phyloP scores from a whole-genome alignment of 2,888 invertebrate genomes.

The Acheta domesticus region DNA sequence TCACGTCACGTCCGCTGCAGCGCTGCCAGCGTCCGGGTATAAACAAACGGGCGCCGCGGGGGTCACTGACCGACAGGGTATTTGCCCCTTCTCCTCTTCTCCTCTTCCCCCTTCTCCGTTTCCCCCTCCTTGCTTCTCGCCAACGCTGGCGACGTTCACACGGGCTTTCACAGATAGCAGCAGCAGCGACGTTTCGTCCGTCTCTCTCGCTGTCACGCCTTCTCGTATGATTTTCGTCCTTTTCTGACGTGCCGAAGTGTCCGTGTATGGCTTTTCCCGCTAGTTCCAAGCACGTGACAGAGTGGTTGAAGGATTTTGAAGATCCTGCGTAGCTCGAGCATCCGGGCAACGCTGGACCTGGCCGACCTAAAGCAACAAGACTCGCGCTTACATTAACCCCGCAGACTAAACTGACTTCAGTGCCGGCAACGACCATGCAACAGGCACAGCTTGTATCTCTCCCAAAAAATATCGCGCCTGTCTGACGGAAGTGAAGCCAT shows the following conservation, averaged over 20 bases:
- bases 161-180: constrained; percentile 18
- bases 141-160: background rate
- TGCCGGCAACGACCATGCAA: too few relatives aligned
- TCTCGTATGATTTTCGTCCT: background rate
- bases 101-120: background rate
- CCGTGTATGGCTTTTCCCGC: constrained; percentile 11
- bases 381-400: too few relatives aligned
- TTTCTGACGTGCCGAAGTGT: background rate
- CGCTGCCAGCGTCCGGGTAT: constrained; percentile 18
- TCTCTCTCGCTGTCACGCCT: background rate
- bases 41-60: background rate
- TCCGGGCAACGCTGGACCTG: too few relatives aligned
- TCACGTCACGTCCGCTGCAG: background rate
- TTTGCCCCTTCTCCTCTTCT: constrained; percentile 18
- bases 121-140: background rate
- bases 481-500: too few relatives aligned
- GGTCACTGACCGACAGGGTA: constrained; percentile 18
- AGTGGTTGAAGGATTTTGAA: constrained; percentile 6
- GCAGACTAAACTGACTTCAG: too few relatives aligned
- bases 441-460: too few relatives aligned
- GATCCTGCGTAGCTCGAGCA: background rate
- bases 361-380: too few relatives aligned
- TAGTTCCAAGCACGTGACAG: background rate
- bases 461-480: too few relatives aligned
- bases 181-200: background rate